Percentiles rank a stretch among this genome's conserved stretches.
These are phyloP conservation scores for Meteorus sp. DNA, from an alignment of 1,140 invertebrate genomes.

Conservation along the genomic window DNA sequence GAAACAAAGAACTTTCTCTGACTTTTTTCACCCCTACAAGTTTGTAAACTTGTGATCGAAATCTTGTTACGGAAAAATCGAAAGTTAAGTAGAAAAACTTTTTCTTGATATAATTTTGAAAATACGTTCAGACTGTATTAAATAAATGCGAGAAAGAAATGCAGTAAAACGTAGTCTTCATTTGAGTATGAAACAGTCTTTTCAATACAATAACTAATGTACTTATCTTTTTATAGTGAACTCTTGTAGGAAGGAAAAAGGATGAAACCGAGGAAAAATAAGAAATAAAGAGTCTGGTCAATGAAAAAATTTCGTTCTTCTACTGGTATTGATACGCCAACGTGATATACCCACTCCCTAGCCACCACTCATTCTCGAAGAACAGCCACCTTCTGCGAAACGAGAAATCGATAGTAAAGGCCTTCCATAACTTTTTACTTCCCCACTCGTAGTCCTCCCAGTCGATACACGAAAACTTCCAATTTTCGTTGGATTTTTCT, in stretches of 20 bases:
- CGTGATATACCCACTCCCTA: neutral
- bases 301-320: too few relatives aligned
- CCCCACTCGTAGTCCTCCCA: neutral
- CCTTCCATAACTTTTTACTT: neutral
- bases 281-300: too few relatives aligned
- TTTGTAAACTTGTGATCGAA: neutral
- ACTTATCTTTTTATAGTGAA: too few relatives aligned
- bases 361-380: neutral
- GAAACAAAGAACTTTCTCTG: too few relatives aligned
- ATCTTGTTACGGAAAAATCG: neutral
- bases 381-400: neutral
- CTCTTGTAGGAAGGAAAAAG: too few relatives aligned
- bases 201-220: too few relatives aligned
- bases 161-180: too few relatives aligned
- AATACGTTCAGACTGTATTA: neutral
- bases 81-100: neutral
- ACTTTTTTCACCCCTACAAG: too few relatives aligned
- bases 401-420: neutral
- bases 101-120: neutral
- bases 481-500: neutral
- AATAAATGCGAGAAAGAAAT: too few relatives aligned
- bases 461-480: neutral
- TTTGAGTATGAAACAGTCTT: too few relatives aligned
- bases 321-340: neutral
- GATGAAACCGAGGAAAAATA: too few relatives aligned